phyloP scores from a whole-genome alignment of 2,888 invertebrate genomes.

The Ptychoptera contaminata region DNA sequence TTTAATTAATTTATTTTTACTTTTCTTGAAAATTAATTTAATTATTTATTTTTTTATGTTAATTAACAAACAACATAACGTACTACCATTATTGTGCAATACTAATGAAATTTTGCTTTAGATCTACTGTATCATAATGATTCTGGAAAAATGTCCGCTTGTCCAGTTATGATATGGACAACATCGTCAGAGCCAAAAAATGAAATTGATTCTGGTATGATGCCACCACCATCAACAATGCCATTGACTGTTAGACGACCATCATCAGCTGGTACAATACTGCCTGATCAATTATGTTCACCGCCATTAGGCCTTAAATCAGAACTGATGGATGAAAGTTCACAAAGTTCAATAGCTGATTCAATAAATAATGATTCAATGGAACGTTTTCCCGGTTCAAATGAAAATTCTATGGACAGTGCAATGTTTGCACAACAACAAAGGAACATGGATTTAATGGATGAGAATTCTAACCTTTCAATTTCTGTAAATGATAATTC shows the following conservation, averaged over 20 bases:
- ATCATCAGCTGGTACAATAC: slow-evolving; percentile 37
- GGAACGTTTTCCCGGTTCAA: slow-evolving; percentile 21
- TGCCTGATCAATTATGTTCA: slow-evolving; percentile 37
- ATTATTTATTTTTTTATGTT: neutral
- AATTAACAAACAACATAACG: neutral
- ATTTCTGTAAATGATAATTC: slow-evolving; percentile 23
- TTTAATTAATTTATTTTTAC: too few relatives aligned
- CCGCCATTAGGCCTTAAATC: slow-evolving; percentile 44
- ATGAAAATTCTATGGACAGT: slow-evolving; percentile 29
- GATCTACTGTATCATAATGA: slow-evolving; percentile 3
- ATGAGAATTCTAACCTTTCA: slow-evolving; percentile 19
- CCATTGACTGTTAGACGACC: slow-evolving; percentile 47
- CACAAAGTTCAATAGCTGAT: slow-evolving; percentile 43
- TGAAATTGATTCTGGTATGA: slow-evolving; percentile 43
- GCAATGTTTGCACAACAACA: slow-evolving; percentile 18
- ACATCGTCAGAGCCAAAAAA: slow-evolving; percentile 33
- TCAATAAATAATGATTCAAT: slow-evolving; percentile 34
- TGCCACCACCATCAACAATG: slow-evolving; percentile 48
- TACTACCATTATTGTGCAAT: neutral
- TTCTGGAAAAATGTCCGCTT: neutral
- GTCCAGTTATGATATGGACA: slow-evolving; percentile 19
- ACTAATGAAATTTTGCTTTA: slow-evolving; percentile 3
- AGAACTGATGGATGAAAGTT: slow-evolving; percentile 55
- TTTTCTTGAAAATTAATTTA: too few relatives aligned
- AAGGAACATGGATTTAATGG: slow-evolving; percentile 13